Evolutionary conservation across 1,140 invertebrate species (phyloP).

Genomic region (Drosophila pectinifera): DNA sequence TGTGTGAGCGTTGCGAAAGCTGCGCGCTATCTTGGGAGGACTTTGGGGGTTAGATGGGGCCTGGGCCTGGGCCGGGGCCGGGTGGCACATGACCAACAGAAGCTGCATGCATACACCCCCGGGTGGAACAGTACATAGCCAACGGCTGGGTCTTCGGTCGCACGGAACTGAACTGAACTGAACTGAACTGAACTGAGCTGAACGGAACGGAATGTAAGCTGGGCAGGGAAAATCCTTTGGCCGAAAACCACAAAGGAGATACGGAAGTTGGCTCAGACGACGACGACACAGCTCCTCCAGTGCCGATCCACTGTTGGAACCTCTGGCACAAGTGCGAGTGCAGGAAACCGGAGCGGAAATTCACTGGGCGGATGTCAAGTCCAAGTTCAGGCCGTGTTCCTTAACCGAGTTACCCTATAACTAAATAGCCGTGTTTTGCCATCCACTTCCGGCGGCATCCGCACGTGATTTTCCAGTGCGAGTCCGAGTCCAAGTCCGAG

Average conservation of each 20-base stretch:
- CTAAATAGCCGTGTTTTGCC: conserved; percentile 52
- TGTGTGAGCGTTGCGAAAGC: conserved; percentile 55
- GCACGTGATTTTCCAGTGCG: conserved; percentile 28
- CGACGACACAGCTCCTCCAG: conserved; percentile 65
- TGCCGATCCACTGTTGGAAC: conserved; percentile 44
- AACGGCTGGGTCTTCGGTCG: conserved; percentile 84
- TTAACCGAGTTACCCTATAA: conserved; percentile 44
- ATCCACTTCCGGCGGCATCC: conserved; percentile 63
- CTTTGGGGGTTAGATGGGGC: conserved; percentile 18
- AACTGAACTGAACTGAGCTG: conserved; percentile 36
- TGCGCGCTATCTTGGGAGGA: conserved; percentile 72
- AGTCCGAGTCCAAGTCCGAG: conserved; percentile 5
- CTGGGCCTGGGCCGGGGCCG: background rate
- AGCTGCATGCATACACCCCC: conserved; percentile 84
- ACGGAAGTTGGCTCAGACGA: conserved; percentile 81
- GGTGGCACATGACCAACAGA: conserved; percentile 76
- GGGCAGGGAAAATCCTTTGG: conserved; percentile 80
- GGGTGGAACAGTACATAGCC: conserved; percentile 85
- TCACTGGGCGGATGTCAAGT: conserved; percentile 77
- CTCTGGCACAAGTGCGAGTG: conserved; percentile 49
- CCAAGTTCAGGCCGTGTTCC: conserved; percentile 50
- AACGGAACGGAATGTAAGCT: conserved; percentile 76
- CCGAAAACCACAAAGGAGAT: conserved; percentile 83
- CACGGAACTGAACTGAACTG: conserved; percentile 53
- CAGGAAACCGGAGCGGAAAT: conserved; percentile 74